Base-by-base conservation (phyloP, 2,113 vertebrate species). In the Labeo catla region DNA sequence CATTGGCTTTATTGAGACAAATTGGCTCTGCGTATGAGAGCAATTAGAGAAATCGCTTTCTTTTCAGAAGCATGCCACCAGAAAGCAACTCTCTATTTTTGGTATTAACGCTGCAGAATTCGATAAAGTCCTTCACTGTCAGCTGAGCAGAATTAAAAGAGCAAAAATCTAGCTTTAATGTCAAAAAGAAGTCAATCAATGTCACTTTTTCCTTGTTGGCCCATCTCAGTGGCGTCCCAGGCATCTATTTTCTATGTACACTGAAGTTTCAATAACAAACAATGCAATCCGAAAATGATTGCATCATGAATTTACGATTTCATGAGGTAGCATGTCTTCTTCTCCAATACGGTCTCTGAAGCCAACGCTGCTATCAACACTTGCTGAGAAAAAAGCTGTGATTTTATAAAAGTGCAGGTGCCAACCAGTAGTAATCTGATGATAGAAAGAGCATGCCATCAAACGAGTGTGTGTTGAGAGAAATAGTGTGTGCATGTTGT, bases 1-100 rank as follows among this genome's bases (percentile, higher is more conserved):
- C 91, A 91, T 92, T 91, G 90, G 91, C 91, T 94, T 93, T 92
- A 94, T 93, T 93, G 90, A 95, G 93, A 95, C 93, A 94, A 95
- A 95, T 94, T 92, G 73, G 86, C 76, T 81, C 91, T 73, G 88
- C 82, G 87, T 91, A 90, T 79, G 90, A 88, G 85, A 88, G 90
- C 93, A 94, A 94, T 94, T 93, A 93, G 91, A 90, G 81, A 88
- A 81, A 89, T 91, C 90, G 28, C 81, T 85, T 90, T 86, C 78
- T 66, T 84, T 84, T 89, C 85, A 86, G 87, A 91, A 92, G 91
- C 82, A 86, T 83, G 88, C 88, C 87, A 91, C 91, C 91, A 84
- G 28, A 88, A 65, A 82, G 83, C 10, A 45, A 79, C 79, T 76
- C 77, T 12, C 47, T 73, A 73, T 79, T 86, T 61, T 84, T 86